Conservation (phyloP, 2,113 vertebrate genomes). For the Callipepla californica region DNA sequence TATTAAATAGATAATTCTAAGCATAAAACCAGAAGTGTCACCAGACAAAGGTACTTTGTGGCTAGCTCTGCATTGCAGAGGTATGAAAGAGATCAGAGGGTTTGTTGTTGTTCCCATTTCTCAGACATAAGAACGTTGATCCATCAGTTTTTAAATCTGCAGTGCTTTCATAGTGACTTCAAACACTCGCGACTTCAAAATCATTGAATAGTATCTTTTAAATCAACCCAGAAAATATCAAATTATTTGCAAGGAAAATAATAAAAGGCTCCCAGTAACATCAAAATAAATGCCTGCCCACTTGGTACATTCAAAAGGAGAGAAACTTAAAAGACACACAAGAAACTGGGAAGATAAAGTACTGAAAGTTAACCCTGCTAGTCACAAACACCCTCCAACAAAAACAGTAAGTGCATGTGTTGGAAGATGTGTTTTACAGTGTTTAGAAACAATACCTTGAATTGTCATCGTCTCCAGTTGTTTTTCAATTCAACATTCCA, state of each 20-base stretch:
- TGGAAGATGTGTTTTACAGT: background rate
- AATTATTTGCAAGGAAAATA: background rate
- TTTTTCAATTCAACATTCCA: background rate
- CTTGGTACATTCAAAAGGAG: background rate
- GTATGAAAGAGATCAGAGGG: background rate
- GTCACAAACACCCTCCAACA: background rate
- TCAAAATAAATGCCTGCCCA: background rate
- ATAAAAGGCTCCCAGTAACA: background rate
- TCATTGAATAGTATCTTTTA: slow-evolving; percentile 17
- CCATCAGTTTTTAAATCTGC: slow-evolving; percentile 26
- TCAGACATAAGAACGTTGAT: slow-evolving; percentile 6
- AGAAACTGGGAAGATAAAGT: background rate
- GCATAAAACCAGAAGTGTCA: background rate
- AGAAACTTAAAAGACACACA: background rate
- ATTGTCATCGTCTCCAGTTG: background rate
- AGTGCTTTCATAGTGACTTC: slow-evolving; percentile 15
- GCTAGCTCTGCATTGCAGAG: background rate
- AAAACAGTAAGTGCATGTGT: background rate
- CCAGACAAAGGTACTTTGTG: background rate
- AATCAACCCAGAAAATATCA: background rate
- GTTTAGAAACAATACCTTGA: background rate
- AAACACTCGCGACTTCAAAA: slow-evolving; percentile 46
- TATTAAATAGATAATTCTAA: background rate
- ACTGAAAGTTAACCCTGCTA: background rate
- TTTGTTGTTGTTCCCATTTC: slow-evolving; percentile 35